A percentile compares a stretch with the other conserved stretches of the same genome.
Conservation (phyloP, 2,113 vertebrate species). For the Spilogale gracilis region DNA sequence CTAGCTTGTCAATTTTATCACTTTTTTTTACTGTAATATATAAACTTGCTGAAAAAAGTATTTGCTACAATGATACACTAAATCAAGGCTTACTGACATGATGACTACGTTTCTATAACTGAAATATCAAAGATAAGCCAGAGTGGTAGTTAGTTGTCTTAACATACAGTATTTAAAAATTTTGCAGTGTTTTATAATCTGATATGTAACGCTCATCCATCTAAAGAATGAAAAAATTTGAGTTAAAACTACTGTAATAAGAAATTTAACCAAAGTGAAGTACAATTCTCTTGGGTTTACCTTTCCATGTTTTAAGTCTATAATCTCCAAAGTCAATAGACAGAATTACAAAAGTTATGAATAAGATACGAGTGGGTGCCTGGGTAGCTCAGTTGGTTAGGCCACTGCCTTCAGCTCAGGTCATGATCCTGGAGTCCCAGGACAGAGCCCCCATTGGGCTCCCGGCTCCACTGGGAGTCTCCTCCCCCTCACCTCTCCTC, state of each 20-base stretch:
- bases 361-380: neutral
- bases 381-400: too few relatives aligned
- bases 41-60: neutral
- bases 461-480: too few relatives aligned
- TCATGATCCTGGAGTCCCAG: too few relatives aligned
- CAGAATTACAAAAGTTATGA: neutral
- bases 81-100: constrained; percentile 48
- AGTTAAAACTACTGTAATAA: neutral
- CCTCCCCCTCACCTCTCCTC: too few relatives aligned
- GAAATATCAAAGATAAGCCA: constrained; percentile 40
- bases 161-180: constrained; percentile 66
- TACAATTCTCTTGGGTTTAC: neutral
- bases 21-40: neutral
- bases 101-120: constrained; percentile 35
- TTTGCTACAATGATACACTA: constrained; percentile 22
- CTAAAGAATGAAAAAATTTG: neutral
- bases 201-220: neutral
- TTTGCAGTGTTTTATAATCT: constrained; percentile 11
- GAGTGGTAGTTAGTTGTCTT: constrained; percentile 58
- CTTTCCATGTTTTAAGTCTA: neutral
- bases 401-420: too few relatives aligned
- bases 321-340: neutral
- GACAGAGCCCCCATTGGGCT: too few relatives aligned
- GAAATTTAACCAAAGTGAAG: neutral
- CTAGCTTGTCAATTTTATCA: neutral